These are phyloP conservation scores for Formica exsecta DNA, from an alignment of 1,140 invertebrate species.

Conservation along the genomic window DNA sequence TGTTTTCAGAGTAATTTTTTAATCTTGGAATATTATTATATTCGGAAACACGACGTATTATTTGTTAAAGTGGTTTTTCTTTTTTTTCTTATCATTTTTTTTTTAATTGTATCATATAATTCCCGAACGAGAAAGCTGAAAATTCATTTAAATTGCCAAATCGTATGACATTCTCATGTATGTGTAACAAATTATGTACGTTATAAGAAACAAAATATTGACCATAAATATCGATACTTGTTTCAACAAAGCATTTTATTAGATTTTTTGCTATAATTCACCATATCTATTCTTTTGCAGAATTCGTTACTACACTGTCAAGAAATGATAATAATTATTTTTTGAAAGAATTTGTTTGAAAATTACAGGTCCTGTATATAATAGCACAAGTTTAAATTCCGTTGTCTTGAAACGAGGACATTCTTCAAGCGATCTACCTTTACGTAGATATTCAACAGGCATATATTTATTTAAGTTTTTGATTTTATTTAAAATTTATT, in stretches of 20 bases:
- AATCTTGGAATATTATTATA: slow-evolving; percentile 10
- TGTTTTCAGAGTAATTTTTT: neutral
- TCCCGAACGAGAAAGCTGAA: neutral
- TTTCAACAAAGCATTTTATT: neutral
- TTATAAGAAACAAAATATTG: slow-evolving; percentile 3
- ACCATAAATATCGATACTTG: neutral
- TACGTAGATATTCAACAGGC: slow-evolving; percentile 3
- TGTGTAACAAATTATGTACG: neutral
- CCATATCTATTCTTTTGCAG: neutral
- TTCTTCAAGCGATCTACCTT: slow-evolving; percentile 11
- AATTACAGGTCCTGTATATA: no score
- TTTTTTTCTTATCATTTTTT: neutral
- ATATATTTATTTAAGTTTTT: slow-evolving; percentile 10
- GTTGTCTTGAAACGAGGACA: neutral
- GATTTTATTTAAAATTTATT: neutral
- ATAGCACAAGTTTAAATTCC: neutral
- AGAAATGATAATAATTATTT: no score
- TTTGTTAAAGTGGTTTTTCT: slow-evolving; percentile 4
- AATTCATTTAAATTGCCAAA: slow-evolving; percentile 10
- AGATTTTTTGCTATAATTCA: slow-evolving; percentile 2
- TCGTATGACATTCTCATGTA: neutral
- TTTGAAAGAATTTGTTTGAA: no score
- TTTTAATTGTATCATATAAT: slow-evolving; percentile 6
- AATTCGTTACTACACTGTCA: neutral
- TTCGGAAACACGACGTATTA: slow-evolving; percentile 3